Evolutionary conservation across 1,140 invertebrate species (phyloP).

Genomic region (Oncopeltus fasciatus): DNA sequence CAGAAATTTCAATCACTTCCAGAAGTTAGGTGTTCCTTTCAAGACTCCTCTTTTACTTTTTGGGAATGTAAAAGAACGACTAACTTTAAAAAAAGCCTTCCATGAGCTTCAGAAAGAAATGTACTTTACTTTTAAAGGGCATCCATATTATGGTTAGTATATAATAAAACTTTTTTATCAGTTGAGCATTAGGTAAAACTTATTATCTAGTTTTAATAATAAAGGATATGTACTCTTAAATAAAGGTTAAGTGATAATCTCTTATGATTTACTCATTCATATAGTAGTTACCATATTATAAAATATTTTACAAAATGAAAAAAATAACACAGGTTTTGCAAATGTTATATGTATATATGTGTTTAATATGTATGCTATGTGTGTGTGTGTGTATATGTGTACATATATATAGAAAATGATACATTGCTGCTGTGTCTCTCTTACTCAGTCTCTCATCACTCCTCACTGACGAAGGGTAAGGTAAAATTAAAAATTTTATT

Average conservation of each 20-base stretch:
- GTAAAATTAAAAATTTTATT: too few relatives aligned
- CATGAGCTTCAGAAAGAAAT: background rate
- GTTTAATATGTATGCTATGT: too few relatives aligned
- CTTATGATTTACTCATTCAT: too few relatives aligned
- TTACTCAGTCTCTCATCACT: too few relatives aligned
- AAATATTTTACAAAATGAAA: background rate
- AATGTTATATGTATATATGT: background rate
- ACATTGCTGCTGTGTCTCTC: too few relatives aligned
- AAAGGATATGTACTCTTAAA: background rate
- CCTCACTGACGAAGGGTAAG: too few relatives aligned
- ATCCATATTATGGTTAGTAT: background rate
- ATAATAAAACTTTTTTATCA: background rate
- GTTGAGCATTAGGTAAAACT: background rate
- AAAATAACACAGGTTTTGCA: background rate
- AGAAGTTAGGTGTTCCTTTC: background rate
- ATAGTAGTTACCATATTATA: too few relatives aligned
- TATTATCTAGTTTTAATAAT: background rate
- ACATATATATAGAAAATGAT: too few relatives aligned
- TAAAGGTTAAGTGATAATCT: too few relatives aligned
- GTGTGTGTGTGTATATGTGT: too few relatives aligned
- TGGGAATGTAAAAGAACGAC: background rate
- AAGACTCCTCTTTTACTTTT: background rate
- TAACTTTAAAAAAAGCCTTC: background rate
- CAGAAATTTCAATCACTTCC: background rate
- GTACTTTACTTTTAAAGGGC: background rate